phyloP scores from a whole-genome alignment of 1,140 invertebrate genomes.

The Mamestra configurata region DNA sequence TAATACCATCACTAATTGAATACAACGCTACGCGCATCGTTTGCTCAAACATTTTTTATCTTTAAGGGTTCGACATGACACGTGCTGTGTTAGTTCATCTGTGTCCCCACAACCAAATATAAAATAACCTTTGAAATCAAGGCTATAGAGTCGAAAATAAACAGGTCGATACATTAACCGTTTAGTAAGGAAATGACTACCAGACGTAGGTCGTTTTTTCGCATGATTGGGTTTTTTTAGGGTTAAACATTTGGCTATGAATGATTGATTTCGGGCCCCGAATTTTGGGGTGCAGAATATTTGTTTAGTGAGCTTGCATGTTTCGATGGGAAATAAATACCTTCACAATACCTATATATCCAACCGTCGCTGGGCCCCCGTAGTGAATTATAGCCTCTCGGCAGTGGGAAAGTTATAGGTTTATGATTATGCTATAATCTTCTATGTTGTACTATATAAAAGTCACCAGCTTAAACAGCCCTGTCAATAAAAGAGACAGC shows the following conservation, averaged over 20 bases:
- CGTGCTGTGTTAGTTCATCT: conserved; percentile 42
- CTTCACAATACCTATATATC: background rate
- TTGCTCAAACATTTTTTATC: conserved; percentile 47
- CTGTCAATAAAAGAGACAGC: background rate
- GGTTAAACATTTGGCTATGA: conserved; percentile 48
- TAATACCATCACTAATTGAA: conserved; percentile 46
- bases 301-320: conserved; percentile 33
- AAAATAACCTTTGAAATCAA: conserved; percentile 15
- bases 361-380: no score
- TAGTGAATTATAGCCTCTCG: no score
- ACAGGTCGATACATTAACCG: conserved; percentile 12
- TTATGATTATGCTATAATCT: no score
- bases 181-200: conserved; percentile 47
- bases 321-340: conserved; percentile 22
- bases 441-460: no score
- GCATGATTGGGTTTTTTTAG: conserved; percentile 49
- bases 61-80: conserved; percentile 39
- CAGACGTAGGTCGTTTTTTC: conserved; percentile 48
- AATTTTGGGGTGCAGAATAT: conserved; percentile 32
- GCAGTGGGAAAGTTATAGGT: no score
- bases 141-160: conserved; percentile 15
- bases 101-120: background rate
- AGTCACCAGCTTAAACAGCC: no score
- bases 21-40: conserved; percentile 45
- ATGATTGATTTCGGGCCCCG: conserved; percentile 43